Evolutionary conservation across 2,888 invertebrate species (phyloP), one percentile per base, ranked within the genome.

Genomic region (Melolontha melolontha): DNA sequence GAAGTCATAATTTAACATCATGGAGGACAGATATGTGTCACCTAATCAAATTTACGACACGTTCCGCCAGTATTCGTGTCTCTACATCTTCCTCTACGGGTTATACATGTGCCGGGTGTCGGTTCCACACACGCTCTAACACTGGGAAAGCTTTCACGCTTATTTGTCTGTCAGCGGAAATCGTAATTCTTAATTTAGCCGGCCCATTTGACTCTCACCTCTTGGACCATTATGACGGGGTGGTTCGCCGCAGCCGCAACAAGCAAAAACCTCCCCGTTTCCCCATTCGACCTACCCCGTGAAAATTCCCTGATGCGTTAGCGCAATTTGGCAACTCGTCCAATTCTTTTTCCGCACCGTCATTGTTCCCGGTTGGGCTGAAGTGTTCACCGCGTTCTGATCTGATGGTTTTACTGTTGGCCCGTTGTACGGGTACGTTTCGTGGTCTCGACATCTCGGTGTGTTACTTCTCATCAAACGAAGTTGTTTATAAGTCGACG

Each of bases 131-230:
- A 70, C 69, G 73, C 69, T 70, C 73, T 74, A 75, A 74, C 72
- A 57, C 57, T 29, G 73, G 74, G 59, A 67, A 69, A 72, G 75
- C 74, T 75, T 74, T 75, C 76, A 75, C 77, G 79, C 81, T 83
- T 82, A 83, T 83, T 83, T 82, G 82, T 82, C 82, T 82, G 82
- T 80, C 80, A 80, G 77, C 80, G 73, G 73, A 70, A 75, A 77
- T 77, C 78, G 80, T 83, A 82, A 82, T 82, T 83, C 82, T 83
- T 82, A 82, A 83, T 83, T 82, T 82, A 79, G 78, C 76, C 75
- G 73, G 72, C 76, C 81, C 81, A 81, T 81, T 81, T 81, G 80
- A 81, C 80, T 81, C 81, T 76, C 79, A 80, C 79, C 79, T 80
- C 78, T 71, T 74, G 50, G 72, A 74, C 79, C 79, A 79, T 79